Evolutionary conservation across 2,113 vertebrate genomes (phyloP).

Genomic region (Tragelaphus buxtoni): DNA sequence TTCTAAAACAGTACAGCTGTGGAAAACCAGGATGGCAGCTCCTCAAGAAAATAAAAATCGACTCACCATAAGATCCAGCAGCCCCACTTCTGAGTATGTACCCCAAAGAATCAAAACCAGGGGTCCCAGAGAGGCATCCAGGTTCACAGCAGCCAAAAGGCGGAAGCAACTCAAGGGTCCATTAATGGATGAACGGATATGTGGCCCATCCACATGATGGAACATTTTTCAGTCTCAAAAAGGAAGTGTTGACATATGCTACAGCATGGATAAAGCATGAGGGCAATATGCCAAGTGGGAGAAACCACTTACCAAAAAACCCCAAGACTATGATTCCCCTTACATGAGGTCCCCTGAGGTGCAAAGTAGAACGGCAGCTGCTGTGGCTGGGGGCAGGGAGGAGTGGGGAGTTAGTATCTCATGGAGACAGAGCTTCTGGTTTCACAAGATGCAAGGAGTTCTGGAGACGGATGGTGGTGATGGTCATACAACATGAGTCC

Average conservation of each 20-base stretch:
- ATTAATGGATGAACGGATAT: background rate
- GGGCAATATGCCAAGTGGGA: background rate
- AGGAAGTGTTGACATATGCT: background rate
- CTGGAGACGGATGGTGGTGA: background rate
- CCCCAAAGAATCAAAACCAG: background rate
- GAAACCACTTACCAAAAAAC: background rate
- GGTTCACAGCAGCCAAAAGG: background rate
- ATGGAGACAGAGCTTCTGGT: background rate
- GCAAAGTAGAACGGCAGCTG: background rate
- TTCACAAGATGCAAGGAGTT: background rate
- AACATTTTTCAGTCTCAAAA: background rate
- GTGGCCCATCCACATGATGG: accelerated
- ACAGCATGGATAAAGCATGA: background rate
- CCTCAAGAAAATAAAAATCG: background rate
- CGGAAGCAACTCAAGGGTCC: background rate
- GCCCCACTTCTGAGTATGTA: background rate
- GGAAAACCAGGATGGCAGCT: background rate
- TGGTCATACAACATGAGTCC: accelerated
- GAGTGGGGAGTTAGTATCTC: background rate
- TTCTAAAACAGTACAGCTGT: background rate
- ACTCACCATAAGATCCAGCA: background rate
- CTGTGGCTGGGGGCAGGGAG: background rate
- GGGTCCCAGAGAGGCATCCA: background rate
- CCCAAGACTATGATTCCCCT: background rate
- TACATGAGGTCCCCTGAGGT: background rate